Base-by-base conservation (phyloP, 2,888 invertebrate genomes). In the Halictus ligatus region DNA sequence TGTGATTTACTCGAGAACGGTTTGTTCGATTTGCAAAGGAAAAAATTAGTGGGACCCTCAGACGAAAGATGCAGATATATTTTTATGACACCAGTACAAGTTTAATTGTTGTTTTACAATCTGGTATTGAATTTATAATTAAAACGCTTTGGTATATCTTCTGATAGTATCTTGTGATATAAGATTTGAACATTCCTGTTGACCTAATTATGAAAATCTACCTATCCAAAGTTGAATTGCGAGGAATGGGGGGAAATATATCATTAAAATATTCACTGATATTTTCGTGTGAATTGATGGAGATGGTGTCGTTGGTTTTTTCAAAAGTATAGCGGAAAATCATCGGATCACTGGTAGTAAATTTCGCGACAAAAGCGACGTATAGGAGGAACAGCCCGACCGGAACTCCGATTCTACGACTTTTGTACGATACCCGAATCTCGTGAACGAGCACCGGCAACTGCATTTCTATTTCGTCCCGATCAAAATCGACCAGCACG, bases 391-490 rank as follows among this genome's bases (percentile, higher is more conserved):
- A 40, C 40, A 35, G 60, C 12, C 15, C 12, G n/a, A 1, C 8
- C 3, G 50, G 50, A n/a, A 54, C 77, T 60, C 60, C 60, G 78
- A 50, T 78, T 43, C 81, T 78, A 78, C 60, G 50, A 64, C 78
- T 78, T 54, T 50, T 72, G 72, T 43, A 40, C 78, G 60, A 73
- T n/a, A 50, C 50, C 40, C 40, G 46, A 13, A 48, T 15, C 69
- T 12, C 50, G 43, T 29, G 76, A 29, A 76, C 69, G n/a, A 76
- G 67, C 29, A 50, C 29, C 18, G 46, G 46, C 58, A 7, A 58
- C 81, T 79, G 72, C 48, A 73, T 81, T 81, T 81, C 72, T 64
- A 73, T 81, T 79, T 79, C 46, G 78, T 71, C 21, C 13, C 64
- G 43, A 79, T 79, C 43, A 79, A 79, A 79, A 81, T 79, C 64